A percentile compares a stretch with the other conserved stretches of the same genome.
Conservation (phyloP, 1,140 invertebrate genomes). For the Diplogasteroides magnus region DNA sequence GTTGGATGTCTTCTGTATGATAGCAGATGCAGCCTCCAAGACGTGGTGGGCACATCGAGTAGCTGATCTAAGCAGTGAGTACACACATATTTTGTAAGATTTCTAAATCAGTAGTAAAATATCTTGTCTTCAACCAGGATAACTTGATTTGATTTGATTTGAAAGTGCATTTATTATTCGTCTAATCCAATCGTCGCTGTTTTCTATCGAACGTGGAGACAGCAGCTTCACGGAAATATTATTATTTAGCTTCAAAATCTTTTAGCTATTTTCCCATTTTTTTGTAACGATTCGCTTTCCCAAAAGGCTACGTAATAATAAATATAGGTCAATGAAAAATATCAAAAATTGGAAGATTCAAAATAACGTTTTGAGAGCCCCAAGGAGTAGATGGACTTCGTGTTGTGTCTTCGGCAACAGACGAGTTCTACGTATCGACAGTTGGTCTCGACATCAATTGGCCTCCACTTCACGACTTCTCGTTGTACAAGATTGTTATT, state of each 20-base stretch:
- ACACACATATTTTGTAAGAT: too few species aligned
- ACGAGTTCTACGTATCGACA: conserved; percentile 44
- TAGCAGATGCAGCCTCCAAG: conserved; percentile 41
- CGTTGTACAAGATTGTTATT: conserved; percentile 45
- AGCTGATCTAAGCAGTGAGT: conserved; percentile 43
- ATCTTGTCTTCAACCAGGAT: too few species aligned
- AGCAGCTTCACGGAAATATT: conserved; percentile 12
- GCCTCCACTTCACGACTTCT: conserved; percentile 36
- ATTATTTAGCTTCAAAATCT: conserved; percentile 10
- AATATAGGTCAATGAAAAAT: too few species aligned
- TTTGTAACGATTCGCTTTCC: too few species aligned
- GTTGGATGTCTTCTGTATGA: conserved; percentile 38
- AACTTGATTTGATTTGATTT: too few species aligned
- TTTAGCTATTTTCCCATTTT: too few species aligned
- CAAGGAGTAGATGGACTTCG: conserved; percentile 33
- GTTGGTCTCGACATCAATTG: conserved; percentile 40
- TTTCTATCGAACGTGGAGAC: too few species aligned
- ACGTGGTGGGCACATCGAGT: conserved; percentile 45
- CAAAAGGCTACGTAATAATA: too few species aligned
- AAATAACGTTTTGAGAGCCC: conserved; percentile 38
- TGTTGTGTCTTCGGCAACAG: conserved; percentile 29
- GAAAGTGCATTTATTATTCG: too few species aligned
- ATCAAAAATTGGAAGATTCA: too few species aligned
- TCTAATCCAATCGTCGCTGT: too few species aligned
- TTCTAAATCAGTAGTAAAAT: too few species aligned